These are phyloP conservation scores for Tympanuchus pallidicinctus DNA, from an alignment of 2,113 vertebrate species.

Conservation along the genomic window DNA sequence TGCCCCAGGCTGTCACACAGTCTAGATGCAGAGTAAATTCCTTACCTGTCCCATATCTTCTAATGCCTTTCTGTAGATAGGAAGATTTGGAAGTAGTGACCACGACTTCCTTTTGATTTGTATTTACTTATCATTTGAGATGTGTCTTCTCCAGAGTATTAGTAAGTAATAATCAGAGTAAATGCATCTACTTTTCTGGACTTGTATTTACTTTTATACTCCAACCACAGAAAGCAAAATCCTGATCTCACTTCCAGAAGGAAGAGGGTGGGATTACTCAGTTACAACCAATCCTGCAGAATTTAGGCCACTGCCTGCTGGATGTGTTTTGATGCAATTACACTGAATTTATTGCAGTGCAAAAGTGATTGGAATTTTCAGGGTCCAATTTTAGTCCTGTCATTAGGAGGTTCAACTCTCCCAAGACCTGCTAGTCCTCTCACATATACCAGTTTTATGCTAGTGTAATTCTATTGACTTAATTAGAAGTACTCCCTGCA, in stretches of 20 bases:
- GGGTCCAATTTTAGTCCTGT: conserved; percentile 36
- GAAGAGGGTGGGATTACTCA: not conserved
- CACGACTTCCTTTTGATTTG: not conserved
- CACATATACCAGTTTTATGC: conserved; percentile 40
- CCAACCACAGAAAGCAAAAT: not conserved
- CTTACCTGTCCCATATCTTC: not conserved
- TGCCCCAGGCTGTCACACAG: not conserved
- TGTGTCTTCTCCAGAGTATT: not conserved
- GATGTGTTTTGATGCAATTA: conserved; percentile 44
- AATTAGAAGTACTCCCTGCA: conserved; percentile 61
- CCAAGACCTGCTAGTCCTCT: conserved; percentile 41
- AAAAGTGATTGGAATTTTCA: conserved; percentile 7
- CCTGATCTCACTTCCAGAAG: not conserved
- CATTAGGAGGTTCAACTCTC: conserved; percentile 47
- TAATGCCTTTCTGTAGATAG: not conserved
- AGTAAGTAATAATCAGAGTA: not conserved
- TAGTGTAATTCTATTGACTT: conserved; percentile 47
- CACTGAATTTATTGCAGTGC: not conserved
- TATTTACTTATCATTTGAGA: not conserved
- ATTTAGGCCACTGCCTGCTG: conserved; percentile 39
- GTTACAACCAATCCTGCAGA: not conserved
- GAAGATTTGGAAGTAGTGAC: not conserved
- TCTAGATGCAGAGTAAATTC: not conserved
- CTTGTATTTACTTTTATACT: not conserved
- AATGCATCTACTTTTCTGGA: not conserved